Percentiles rank a stretch among this genome's conserved stretches.
Conservation (phyloP, 2,113 vertebrate species). For the Synchiropus splendidus region DNA sequence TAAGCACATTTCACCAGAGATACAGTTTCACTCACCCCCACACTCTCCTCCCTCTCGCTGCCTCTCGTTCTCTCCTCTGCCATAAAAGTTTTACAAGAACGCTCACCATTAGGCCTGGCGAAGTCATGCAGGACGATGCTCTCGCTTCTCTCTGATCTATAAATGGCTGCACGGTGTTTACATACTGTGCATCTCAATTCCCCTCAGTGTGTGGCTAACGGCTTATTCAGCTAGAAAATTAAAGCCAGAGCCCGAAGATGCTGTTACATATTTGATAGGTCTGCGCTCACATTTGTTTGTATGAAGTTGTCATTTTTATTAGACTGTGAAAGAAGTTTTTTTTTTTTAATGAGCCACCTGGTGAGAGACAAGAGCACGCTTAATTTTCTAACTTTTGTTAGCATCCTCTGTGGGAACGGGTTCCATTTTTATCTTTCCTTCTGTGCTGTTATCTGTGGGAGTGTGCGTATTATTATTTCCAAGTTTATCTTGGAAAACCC, state of each 20-base stretch:
- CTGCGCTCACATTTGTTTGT: background rate
- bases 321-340: too few species aligned
- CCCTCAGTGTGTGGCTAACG: background rate
- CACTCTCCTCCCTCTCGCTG: constrained; percentile 1
- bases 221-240: constrained; percentile 7
- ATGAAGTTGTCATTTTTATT: too few species aligned
- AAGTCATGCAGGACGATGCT: constrained; percentile 11
- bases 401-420: too few species aligned
- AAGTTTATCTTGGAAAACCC: too few species aligned
- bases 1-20: constrained; percentile 58
- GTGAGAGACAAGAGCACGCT: too few species aligned
- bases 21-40: constrained; percentile 39
- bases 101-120: constrained; percentile 20
- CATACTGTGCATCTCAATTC: constrained; percentile 2
- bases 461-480: too few species aligned
- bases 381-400: too few species aligned
- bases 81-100: constrained; percentile 32
- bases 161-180: constrained; percentile 17
- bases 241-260: background rate
- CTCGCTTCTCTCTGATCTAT: constrained; percentile 26
- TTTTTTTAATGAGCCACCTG: too few species aligned
- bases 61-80: constrained; percentile 9
- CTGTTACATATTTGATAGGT: constrained; percentile 1
- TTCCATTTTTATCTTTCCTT: too few species aligned
- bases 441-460: too few species aligned